phyloP scores from a whole-genome alignment of 2,797 vertebrate genomes.

The Tachyglossus aculeatus region DNA sequence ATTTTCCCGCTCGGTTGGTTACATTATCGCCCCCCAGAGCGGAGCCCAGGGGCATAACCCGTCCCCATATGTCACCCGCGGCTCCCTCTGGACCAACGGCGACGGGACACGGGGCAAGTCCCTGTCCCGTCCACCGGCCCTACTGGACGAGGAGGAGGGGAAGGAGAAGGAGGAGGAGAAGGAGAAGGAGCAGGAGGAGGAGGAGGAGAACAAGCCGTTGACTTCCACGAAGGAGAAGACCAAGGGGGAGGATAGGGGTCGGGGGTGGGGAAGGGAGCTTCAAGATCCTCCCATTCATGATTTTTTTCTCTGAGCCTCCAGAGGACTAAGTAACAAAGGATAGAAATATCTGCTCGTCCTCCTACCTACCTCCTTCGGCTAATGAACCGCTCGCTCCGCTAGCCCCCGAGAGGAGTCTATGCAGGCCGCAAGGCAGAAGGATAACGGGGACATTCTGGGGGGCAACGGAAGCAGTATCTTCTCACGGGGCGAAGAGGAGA shows the following conservation, averaged over 20 bases:
- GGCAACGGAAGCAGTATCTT: too few relatives aligned
- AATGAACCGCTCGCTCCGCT: too few relatives aligned
- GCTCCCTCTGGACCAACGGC: too few relatives aligned
- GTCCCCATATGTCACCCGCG: conserved; percentile 71
- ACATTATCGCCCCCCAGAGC: conserved; percentile 61
- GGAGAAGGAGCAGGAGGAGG: neutral
- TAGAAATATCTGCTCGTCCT: neutral
- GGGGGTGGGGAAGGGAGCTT: neutral
- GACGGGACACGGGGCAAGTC: too few relatives aligned
- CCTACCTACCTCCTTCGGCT: neutral
- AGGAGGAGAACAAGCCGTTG: too few relatives aligned
- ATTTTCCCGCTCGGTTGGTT: conserved; percentile 53
- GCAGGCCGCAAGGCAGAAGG: too few relatives aligned
- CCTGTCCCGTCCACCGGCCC: neutral
- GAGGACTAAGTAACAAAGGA: conserved; percentile 28
- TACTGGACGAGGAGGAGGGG: neutral
- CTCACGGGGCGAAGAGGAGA: too few relatives aligned
- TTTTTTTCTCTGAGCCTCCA: neutral
- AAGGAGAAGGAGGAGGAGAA: neutral
- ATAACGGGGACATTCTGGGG: too few relatives aligned
- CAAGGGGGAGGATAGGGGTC: neutral
- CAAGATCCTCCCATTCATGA: too few relatives aligned
- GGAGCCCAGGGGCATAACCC: conserved; percentile 56
- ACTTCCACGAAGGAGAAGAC: neutral
- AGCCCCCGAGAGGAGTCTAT: too few relatives aligned